phyloP scores from a whole-genome alignment of 2,113 vertebrate species.

The Rafetus swinhoei region DNA sequence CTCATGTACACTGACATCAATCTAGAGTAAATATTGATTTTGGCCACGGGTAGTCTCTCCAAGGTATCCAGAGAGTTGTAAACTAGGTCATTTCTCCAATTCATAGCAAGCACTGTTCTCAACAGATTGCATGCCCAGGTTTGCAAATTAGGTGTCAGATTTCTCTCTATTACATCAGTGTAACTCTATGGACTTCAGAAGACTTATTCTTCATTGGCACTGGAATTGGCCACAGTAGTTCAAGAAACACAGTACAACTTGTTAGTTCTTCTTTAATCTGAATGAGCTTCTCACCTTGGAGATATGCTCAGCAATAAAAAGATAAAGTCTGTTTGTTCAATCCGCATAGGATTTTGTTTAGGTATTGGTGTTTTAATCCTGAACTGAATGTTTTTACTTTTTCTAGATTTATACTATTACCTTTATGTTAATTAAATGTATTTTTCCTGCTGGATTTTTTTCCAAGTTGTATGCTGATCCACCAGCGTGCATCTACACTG shows the following conservation, averaged over 20 bases:
- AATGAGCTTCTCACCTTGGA: neutral
- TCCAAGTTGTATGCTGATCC: neutral
- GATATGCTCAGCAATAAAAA: neutral
- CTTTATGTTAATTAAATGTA: neutral
- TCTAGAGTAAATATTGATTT: neutral
- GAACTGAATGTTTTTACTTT: neutral
- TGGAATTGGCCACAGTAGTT: neutral
- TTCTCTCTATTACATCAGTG: neutral
- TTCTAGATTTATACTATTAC: neutral
- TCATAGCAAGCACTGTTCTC: neutral
- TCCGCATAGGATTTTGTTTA: neutral
- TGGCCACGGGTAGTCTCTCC: neutral
- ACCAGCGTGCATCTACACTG: no score
- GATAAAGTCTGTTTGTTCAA: neutral
- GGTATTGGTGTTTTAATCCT: neutral
- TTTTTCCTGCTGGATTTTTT: neutral
- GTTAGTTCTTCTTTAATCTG: neutral
- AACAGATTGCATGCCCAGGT: neutral
- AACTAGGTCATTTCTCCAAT: neutral
- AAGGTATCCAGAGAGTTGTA: neutral
- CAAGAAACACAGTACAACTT: neutral
- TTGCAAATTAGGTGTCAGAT: neutral
- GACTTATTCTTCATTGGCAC: neutral
- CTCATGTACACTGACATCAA: neutral
- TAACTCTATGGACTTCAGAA: neutral